phyloP scores from a whole-genome alignment of 2,113 vertebrate genomes.

The Apodemus sylvaticus region DNA sequence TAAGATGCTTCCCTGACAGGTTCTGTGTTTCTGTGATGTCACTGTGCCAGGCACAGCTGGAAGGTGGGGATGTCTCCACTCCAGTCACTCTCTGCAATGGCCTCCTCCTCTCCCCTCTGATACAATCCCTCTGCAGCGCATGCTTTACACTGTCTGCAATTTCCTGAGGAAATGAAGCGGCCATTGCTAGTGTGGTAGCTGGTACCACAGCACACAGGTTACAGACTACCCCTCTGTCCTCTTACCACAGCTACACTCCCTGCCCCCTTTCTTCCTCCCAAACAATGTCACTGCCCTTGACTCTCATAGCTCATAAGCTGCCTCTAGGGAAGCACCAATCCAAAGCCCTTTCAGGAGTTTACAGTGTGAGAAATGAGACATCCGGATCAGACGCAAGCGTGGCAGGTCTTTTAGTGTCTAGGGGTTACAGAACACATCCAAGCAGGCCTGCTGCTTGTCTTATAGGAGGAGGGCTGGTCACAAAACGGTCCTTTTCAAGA shows the following conservation, averaged over 20 bases:
- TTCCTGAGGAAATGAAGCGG: background rate
- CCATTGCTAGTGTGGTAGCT: background rate
- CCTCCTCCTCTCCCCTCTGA: background rate
- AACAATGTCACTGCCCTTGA: background rate
- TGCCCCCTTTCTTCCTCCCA: background rate
- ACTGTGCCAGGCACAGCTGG: background rate
- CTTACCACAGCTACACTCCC: background rate
- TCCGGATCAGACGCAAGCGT: background rate
- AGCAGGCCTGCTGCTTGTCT: background rate
- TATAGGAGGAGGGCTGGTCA: background rate
- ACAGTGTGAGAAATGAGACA: background rate
- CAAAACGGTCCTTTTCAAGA: background rate
- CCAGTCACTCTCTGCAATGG: background rate
- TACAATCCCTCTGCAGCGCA: background rate
- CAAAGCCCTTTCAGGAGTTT: background rate
- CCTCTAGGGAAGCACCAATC: background rate
- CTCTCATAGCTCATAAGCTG: background rate
- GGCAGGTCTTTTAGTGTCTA: background rate
- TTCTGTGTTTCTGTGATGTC: background rate
- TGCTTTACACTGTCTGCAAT: background rate
- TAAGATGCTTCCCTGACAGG: background rate
- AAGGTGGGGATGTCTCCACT: background rate
- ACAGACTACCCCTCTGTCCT: background rate
- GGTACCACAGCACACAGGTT: accelerated
- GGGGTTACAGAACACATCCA: background rate